phyloP scores from a whole-genome alignment of 2,113 vertebrate genomes.

The Zootoca vivipara region DNA sequence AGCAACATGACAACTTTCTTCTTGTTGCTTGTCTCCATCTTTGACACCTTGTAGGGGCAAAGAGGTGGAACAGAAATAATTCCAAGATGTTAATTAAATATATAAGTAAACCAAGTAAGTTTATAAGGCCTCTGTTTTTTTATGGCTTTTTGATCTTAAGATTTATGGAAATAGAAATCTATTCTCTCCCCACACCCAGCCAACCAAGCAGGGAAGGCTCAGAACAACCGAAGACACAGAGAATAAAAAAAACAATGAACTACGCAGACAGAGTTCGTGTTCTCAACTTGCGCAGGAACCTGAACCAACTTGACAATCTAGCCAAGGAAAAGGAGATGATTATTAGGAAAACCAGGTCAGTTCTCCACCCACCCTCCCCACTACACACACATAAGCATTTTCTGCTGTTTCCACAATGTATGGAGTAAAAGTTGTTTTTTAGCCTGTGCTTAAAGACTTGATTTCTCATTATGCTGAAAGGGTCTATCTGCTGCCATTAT shows the following conservation, averaged over 20 bases:
- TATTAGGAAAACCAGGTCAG: slow-evolving; percentile 79
- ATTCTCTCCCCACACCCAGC: neutral
- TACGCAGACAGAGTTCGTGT: slow-evolving; percentile 58
- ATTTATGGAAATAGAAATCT: neutral
- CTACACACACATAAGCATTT: neutral
- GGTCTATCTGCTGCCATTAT: neutral
- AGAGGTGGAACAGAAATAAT: too few relatives aligned
- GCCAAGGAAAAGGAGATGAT: slow-evolving; percentile 74
- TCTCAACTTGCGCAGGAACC: slow-evolving; percentile 68
- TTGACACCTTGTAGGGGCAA: too few relatives aligned
- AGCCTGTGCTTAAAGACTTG: neutral
- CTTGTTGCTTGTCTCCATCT: too few relatives aligned
- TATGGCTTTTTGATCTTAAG: neutral
- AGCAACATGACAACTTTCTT: neutral
- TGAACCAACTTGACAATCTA: slow-evolving; percentile 71
- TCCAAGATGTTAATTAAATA: too few relatives aligned
- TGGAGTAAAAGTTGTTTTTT: neutral
- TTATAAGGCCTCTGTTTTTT: neutral
- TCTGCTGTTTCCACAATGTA: neutral
- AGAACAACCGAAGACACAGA: neutral
- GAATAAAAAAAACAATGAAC: neutral
- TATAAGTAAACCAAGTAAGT: too few relatives aligned
- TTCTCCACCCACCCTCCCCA: too few relatives aligned
- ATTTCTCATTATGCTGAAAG: neutral
- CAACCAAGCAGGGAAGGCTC: slow-evolving; percentile 58